phyloP scores from a whole-genome alignment of 1,140 invertebrate genomes.

The Heliconius eleuchia region DNA sequence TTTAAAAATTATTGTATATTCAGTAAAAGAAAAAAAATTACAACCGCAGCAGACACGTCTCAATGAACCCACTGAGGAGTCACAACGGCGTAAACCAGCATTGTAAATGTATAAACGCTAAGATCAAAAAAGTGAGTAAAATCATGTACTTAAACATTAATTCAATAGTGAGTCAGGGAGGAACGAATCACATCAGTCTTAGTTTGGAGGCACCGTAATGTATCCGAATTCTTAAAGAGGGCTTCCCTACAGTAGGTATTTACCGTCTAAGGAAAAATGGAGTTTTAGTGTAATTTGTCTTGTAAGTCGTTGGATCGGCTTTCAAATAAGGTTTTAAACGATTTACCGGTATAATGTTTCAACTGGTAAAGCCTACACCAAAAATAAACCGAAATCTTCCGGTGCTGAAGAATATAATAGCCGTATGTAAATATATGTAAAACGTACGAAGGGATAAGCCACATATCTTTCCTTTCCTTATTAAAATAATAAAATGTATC shows the following conservation, averaged over 20 bases:
- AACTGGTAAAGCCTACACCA: slow-evolving; percentile 7
- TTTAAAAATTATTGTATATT: too few species aligned
- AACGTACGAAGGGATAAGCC: not conserved
- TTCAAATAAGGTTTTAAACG: slow-evolving; percentile 24
- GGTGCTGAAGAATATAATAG: not conserved
- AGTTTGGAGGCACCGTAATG: slow-evolving; percentile 25
- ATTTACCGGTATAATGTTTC: slow-evolving; percentile 8
- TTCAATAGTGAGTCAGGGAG: not conserved
- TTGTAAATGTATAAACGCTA: not conserved
- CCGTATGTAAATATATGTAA: not conserved
- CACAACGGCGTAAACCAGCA: not conserved
- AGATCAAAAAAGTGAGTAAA: not conserved
- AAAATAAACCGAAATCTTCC: not conserved
- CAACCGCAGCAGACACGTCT: too few species aligned
- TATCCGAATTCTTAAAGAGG: slow-evolving; percentile 35
- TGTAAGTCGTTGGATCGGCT: slow-evolving; percentile 28
- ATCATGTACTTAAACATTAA: slow-evolving; percentile 4
- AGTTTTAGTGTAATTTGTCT: slow-evolving; percentile 36
- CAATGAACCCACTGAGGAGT: too few species aligned
- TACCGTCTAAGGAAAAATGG: slow-evolving; percentile 21
- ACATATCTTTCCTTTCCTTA: not conserved
- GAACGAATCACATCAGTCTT: slow-evolving; percentile 37
- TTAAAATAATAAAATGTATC: not conserved
- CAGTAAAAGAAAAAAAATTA: too few species aligned
- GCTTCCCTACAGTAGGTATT: slow-evolving; percentile 22